These are phyloP conservation scores for Heterodera schachtii DNA, from an alignment of 1,140 invertebrate species.

Conservation along the genomic window DNA sequence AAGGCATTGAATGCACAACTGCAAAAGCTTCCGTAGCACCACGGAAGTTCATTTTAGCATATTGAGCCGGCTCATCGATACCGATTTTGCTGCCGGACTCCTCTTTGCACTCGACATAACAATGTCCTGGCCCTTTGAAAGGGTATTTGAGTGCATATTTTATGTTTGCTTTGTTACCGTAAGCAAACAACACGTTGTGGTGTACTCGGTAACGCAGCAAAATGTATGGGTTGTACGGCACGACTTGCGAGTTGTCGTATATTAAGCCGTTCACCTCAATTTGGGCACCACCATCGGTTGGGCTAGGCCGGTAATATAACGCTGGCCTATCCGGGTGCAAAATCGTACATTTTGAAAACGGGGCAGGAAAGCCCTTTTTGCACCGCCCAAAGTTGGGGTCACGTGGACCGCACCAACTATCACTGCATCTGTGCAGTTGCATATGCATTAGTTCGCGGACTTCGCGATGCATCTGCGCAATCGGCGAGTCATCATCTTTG, in stretches of 20 bases:
- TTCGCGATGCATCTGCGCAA: slow-evolving; percentile 9
- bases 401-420: background rate
- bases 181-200: slow-evolving; percentile 2
- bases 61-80: slow-evolving; percentile 18
- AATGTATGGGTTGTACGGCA: slow-evolving; percentile 24
- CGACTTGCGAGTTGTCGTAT: slow-evolving; percentile 17
- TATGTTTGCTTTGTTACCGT: background rate
- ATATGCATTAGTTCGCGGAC: background rate
- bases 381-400: slow-evolving; percentile 9
- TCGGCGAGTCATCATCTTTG: background rate
- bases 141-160: slow-evolving; percentile 15
- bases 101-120: slow-evolving; percentile 6
- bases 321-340: background rate
- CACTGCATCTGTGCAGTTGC: slow-evolving; percentile 20
- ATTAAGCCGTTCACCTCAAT: background rate
- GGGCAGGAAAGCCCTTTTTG: slow-evolving; percentile 19
- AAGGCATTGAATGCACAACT: background rate
- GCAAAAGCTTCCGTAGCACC: slow-evolving; percentile 3
- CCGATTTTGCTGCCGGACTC: background rate
- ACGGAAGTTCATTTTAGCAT: slow-evolving; percentile 15
- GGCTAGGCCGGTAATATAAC: background rate
- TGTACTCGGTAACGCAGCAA: slow-evolving; percentile 10
- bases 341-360: background rate
- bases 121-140: slow-evolving; percentile 10
- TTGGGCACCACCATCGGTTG: background rate